These are phyloP conservation scores for Dryococelus australis DNA, from an alignment of 2,888 invertebrate species.

Conservation along the genomic window DNA sequence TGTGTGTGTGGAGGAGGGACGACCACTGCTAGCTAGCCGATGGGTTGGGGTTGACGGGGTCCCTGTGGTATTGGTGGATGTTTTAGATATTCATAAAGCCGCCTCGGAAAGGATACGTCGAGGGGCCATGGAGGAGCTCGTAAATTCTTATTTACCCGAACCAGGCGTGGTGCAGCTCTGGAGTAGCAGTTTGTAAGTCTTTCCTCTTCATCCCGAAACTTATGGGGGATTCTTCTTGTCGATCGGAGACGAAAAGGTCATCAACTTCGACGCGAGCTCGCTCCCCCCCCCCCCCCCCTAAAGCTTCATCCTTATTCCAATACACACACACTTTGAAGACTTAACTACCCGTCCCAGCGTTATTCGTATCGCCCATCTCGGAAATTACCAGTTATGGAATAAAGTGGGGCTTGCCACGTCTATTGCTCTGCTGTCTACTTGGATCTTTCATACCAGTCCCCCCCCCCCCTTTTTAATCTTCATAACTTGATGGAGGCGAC, in stretches of 20 bases:
- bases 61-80: neutral
- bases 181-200: neutral
- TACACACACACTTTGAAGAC: neutral
- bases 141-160: conserved; percentile 2
- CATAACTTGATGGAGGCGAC: too few relatives aligned
- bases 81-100: conserved; percentile 16
- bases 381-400: too few relatives aligned
- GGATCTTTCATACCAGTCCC: too few relatives aligned
- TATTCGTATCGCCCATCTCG: neutral
- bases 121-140: neutral
- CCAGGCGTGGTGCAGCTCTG: neutral
- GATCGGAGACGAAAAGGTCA: neutral
- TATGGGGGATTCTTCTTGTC: neutral
- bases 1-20: neutral
- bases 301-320: too few relatives aligned
- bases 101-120: neutral
- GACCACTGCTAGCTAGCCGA: neutral
- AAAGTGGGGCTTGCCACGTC: too few relatives aligned
- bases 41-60: neutral
- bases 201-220: neutral
- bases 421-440: too few relatives aligned
- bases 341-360: neutral
- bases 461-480: too few relatives aligned
- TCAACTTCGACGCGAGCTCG: neutral
- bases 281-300: neutral